Percentiles rank a stretch among this genome's conserved stretches.
phyloP scores from a whole-genome alignment of 1,140 invertebrate genomes.

The Drosophila repleta region DNA sequence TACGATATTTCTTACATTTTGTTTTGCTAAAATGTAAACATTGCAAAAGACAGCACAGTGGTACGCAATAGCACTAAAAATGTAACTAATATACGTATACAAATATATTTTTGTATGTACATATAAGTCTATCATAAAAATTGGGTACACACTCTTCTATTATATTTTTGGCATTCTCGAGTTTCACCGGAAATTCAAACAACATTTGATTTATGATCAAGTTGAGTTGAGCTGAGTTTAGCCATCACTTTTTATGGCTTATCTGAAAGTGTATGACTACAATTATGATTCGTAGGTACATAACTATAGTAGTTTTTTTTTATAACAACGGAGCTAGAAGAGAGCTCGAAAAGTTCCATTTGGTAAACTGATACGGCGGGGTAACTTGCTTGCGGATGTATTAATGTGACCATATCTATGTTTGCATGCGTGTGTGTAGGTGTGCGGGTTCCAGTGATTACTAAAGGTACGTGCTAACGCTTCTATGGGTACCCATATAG shows the following conservation, averaged over 20 bases:
- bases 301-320: neutral
- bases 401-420: slow-evolving; percentile 48
- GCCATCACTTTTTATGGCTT: slow-evolving; percentile 71
- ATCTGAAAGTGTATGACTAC: slow-evolving; percentile 61
- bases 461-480: slow-evolving; percentile 61
- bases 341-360: slow-evolving; percentile 66
- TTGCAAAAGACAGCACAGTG: slow-evolving; percentile 30
- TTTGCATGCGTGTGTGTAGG: slow-evolving; percentile 1
- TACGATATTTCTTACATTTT: slow-evolving; percentile 11
- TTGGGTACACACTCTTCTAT: slow-evolving; percentile 27
- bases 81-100: no score
- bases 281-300: slow-evolving; percentile 35
- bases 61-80: neutral
- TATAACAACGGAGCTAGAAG: slow-evolving; percentile 24
- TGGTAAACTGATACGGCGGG: slow-evolving; percentile 48
- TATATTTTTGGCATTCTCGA: slow-evolving; percentile 28
- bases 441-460: slow-evolving; percentile 27
- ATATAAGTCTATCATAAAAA: neutral
- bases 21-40: slow-evolving; percentile 42
- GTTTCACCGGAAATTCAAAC: slow-evolving; percentile 79
- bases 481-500: slow-evolving; percentile 46
- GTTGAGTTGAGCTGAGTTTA: slow-evolving; percentile 28
- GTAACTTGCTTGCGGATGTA: slow-evolving; percentile 58
- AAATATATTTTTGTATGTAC: no score
- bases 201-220: slow-evolving; percentile 78